Evolutionary conservation across 2,113 vertebrate species (phyloP).

Genomic region (Cinclus cinclus): DNA sequence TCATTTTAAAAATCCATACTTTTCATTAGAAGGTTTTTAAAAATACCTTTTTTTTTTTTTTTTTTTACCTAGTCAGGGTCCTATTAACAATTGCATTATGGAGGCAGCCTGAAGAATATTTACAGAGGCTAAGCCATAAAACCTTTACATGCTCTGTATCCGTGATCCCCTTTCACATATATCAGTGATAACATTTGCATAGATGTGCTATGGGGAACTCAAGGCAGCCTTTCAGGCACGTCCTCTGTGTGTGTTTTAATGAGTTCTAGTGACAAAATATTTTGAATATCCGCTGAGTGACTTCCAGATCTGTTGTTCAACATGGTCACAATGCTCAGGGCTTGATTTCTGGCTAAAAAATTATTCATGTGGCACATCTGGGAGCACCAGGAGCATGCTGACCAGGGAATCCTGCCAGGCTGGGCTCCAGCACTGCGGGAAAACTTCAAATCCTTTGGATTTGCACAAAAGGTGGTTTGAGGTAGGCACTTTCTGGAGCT

Average conservation of each 20-base stretch:
- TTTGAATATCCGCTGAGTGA: neutral
- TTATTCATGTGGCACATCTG: fast-evolving
- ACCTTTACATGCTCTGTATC: neutral
- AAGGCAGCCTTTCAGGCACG: neutral
- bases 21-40: neutral
- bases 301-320: neutral
- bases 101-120: neutral
- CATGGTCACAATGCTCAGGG: neutral
- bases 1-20: fast-evolving
- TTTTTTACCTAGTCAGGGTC: neutral
- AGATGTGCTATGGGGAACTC: neutral
- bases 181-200: neutral
- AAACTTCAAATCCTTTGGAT: neutral
- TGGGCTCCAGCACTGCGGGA: neutral
- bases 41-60: neutral
- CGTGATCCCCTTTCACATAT: neutral
- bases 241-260: neutral
- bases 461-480: neutral
- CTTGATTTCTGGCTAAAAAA: neutral
- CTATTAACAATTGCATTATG: neutral
- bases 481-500: neutral
- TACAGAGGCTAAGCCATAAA: neutral
- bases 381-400: neutral
- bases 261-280: neutral
- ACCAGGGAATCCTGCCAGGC: neutral